These are phyloP conservation scores for Catamblyrhynchus diadema DNA, from an alignment of 2,797 vertebrate genomes.

Conservation along the genomic window DNA sequence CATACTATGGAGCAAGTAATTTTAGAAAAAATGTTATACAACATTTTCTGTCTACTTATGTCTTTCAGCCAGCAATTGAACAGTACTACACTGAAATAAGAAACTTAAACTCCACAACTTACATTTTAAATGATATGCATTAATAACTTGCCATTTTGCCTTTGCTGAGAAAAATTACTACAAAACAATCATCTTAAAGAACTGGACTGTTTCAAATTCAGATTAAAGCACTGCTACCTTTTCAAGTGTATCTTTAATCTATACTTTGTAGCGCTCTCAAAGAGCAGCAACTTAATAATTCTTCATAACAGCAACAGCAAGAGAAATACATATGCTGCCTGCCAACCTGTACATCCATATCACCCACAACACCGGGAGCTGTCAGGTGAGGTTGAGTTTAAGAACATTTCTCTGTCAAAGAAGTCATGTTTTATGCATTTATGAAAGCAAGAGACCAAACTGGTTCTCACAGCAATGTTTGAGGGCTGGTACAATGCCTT, in stretches of 20 bases:
- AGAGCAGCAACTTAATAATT: neutral
- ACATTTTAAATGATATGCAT: neutral
- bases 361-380: neutral
- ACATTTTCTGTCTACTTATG: neutral
- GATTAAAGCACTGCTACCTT: neutral
- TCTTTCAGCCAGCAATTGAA: neutral
- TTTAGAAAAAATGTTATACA: neutral
- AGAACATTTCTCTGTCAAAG: neutral
- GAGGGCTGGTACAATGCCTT: neutral
- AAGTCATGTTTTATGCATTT: neutral
- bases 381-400: neutral
- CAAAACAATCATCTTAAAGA: neutral
- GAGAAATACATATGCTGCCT: neutral
- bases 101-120: neutral
- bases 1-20: neutral
- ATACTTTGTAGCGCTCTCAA: neutral
- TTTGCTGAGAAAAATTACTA: neutral
- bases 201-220: neutral
- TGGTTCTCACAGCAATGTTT: neutral
- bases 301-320: neutral
- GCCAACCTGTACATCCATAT: neutral
- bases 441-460: neutral
- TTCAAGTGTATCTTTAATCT: constrained; percentile 5
- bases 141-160: neutral
- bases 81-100: neutral